Evolutionary conservation across 2,888 invertebrate genomes (phyloP), one percentile per base, ranked within the genome.

Genomic region (Argyra leucocephala): DNA sequence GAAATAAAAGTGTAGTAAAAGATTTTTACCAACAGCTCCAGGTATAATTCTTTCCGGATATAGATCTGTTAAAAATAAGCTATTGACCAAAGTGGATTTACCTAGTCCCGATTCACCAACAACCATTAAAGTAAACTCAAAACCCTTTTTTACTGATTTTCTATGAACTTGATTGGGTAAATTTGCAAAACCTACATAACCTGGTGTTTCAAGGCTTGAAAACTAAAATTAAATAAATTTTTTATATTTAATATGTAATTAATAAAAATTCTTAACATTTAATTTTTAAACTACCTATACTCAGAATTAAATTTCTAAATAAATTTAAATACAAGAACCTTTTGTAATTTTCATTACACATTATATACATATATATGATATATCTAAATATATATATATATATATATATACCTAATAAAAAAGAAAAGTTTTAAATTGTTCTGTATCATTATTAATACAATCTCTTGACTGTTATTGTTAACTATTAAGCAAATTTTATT

Each of bases 81-180:
- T 95, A 80, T 96, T 96, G 63, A 97, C 94, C 62, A 97, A 82
- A 0, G 97, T 97, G 0, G 96, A 96, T 82, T 97, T 97, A 48
- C 97, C 97, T 57, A 96, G 82, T 0, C 96, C 95, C 71, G 89
- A 89, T 74, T 92, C 91, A 57, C 94, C 93, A 10, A 93, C 96
- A 65, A 97, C 96, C 96, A 97, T 96, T 15, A 97, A 82, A 0
- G 96, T 96, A 78, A 97, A 97, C 81, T 96, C 96, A 77, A 97
- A 97, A 23, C 96, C 96, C 77, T 96, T 96, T 80, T 97, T 97
- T 64, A 96, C 96, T 0, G 95, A 96, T 80, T 97, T 97, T 69
- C 96, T 84, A 79, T 97, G 96, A 26, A 97, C 96, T 81, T 96
- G 96, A 80, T 96, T 96, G 1, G 96, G 96, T 57, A 97, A 81